Conservation (phyloP, 2,888 invertebrate genomes). For the Teleogryllus oceanicus region DNA sequence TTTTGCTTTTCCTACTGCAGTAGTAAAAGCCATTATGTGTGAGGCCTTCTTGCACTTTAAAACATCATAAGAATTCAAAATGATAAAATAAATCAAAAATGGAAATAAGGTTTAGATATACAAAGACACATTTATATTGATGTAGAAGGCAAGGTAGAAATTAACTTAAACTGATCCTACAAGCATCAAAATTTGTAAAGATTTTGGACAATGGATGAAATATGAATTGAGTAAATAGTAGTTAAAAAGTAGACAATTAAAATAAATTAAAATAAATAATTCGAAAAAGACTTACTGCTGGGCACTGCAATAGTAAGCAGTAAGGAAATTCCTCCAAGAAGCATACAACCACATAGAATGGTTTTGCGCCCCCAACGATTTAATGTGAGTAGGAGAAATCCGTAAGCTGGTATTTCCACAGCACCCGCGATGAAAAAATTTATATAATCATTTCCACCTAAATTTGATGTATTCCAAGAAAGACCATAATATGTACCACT, state of each 20-base stretch:
- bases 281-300: constrained; percentile 46
- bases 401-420: constrained; percentile 73
- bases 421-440: constrained; percentile 71
- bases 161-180: no score
- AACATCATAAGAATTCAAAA: no score
- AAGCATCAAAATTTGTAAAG: not conserved
- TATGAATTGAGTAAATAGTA: no score
- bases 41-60: no score
- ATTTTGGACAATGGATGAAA: not conserved
- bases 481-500: constrained; percentile 75
- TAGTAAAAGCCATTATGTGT: no score
- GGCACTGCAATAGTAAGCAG: constrained; percentile 59
- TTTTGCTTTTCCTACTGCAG: no score
- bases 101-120: no score
- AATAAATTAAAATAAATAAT: not conserved
- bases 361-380: constrained; percentile 68
- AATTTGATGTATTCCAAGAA: constrained; percentile 69
- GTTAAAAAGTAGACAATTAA: not conserved
- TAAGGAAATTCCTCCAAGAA: constrained; percentile 59
- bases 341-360: constrained; percentile 66
- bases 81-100: no score
- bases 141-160: no score
- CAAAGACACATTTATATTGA: no score
- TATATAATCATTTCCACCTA: constrained; percentile 68
- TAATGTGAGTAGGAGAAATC: constrained; percentile 61